These are phyloP conservation scores for Brachyhypopomus occidentalis DNA, from an alignment of 2,113 vertebrate genomes.

Conservation along the genomic window DNA sequence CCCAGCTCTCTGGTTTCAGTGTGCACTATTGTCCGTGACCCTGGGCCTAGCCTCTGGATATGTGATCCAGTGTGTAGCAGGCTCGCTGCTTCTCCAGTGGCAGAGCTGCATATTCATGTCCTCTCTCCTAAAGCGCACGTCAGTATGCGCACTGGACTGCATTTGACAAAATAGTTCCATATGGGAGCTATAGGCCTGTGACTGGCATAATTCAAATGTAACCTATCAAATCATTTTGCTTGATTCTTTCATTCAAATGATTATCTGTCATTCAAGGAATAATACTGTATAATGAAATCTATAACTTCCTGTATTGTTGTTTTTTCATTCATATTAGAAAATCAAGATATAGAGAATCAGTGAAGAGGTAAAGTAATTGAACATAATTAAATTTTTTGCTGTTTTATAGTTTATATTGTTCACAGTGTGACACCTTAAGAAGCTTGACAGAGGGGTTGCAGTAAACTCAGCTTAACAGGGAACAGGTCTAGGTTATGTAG, in stretches of 20 bases:
- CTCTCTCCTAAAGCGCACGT: slow-evolving; percentile 15
- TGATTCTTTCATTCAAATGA: background rate
- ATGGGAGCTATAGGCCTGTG: background rate
- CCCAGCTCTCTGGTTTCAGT: slow-evolving; percentile 50
- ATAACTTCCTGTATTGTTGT: too few relatives aligned
- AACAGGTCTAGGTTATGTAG: background rate
- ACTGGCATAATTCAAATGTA: background rate
- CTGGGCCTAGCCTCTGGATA: slow-evolving; percentile 58
- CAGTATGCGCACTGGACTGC: background rate
- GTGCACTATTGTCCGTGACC: slow-evolving; percentile 49
- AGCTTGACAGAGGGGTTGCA: background rate
- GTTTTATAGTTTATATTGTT: slow-evolving; percentile 5
- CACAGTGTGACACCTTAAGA: background rate
- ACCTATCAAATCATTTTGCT: background rate
- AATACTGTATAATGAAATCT: background rate
- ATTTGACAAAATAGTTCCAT: slow-evolving; percentile 1
- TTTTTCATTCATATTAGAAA: too few relatives aligned
- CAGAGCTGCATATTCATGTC: slow-evolving; percentile 34
- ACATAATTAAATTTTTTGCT: background rate
- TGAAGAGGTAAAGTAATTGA: background rate
- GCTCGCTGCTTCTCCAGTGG: slow-evolving; percentile 43
- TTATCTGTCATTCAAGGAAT: background rate
- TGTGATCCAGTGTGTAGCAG: slow-evolving; percentile 67
- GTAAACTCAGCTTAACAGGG: background rate
- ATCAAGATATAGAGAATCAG: background rate